Base-by-base conservation (phyloP, 2,113 vertebrate species). In the Ageneiosus marmoratus region DNA sequence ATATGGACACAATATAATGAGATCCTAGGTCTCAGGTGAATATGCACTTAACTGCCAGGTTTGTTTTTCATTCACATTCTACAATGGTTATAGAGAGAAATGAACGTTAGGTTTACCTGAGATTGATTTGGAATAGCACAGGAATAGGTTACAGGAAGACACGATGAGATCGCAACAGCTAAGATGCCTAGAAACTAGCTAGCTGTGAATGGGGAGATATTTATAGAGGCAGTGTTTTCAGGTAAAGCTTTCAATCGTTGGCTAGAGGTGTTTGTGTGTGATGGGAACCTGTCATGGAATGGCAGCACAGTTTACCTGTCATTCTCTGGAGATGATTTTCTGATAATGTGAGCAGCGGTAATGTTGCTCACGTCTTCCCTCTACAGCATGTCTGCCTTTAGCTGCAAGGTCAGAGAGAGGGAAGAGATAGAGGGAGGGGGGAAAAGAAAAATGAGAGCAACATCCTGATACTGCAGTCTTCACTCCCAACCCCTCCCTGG, bases 331-430 rank as follows among this genome's bases (percentile, higher is more conserved):
- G 77, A 79, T 53, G 81, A 69, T 67, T 81, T 80, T 86, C 81
- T 83, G 77, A 86, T 88, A 81, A 72, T 84, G 58, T 81, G 34
- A 72, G 53, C 53, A 84, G 56, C 48, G 3, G 58, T 20, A 37
- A 32, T 2, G 50, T 78, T 18, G 34, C 63, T 85, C 72, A 34
- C 73, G 78, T 81, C 58, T 77, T 83, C 62, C 22, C 77, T 60
- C 53, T 62, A 77, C 55, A 56, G 80, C 73, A 81, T 79, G 80
- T 65, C 74, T 73, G 51, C 51, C 56, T 81, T 73, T 73, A 69
- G 51, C 85, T 86, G 84, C 86, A 87, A 85, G 86, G 87, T 88
- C 84, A 87, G 24, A 41, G 77, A 4, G 58, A 63, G 77, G 58
- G 50, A 51, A 53, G 34, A 53, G 73, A 81, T 62, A n/a, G 77